These are phyloP conservation scores for Aleiodes leptofemur DNA, from an alignment of 2,888 invertebrate species.

Conservation along the genomic window DNA sequence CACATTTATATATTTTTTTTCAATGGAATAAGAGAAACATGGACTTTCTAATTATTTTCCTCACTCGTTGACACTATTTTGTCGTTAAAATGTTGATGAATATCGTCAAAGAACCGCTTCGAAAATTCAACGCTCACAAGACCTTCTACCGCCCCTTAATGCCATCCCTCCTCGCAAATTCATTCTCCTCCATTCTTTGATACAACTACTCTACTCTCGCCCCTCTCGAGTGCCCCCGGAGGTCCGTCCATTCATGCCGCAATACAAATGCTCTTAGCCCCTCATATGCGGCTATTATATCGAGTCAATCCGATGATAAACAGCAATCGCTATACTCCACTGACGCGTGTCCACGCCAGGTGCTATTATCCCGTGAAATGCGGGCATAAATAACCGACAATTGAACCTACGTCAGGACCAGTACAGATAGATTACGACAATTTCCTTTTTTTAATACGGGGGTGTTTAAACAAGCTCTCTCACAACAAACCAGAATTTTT, in stretches of 20 bases:
- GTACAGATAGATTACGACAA: conserved; percentile 15
- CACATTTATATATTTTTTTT: no score
- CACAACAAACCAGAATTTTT: background rate
- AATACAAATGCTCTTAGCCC: background rate
- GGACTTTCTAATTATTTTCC: no score
- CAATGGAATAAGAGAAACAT: no score
- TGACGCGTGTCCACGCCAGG: conserved; percentile 29
- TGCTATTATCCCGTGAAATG: conserved; percentile 35
- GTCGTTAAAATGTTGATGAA: no score
- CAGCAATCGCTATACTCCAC: conserved; percentile 29
- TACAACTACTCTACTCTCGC: background rate
- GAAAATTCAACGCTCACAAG: background rate
- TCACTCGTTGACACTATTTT: no score
- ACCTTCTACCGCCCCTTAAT: background rate
- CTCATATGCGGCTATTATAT: conserved; percentile 11
- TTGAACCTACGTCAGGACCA: conserved; percentile 16
- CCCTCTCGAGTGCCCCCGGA: background rate
- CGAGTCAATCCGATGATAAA: conserved; percentile 17
- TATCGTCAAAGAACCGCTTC: no score
- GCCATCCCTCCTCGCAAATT: background rate
- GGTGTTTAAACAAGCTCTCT: background rate
- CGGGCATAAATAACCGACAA: conserved; percentile 20
- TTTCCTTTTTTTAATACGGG: background rate
- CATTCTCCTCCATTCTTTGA: background rate
- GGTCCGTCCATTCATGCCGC: conserved; percentile 17